These are phyloP conservation scores for Tiliqua scincoides DNA, from an alignment of 2,113 vertebrate genomes.

Conservation along the genomic window DNA sequence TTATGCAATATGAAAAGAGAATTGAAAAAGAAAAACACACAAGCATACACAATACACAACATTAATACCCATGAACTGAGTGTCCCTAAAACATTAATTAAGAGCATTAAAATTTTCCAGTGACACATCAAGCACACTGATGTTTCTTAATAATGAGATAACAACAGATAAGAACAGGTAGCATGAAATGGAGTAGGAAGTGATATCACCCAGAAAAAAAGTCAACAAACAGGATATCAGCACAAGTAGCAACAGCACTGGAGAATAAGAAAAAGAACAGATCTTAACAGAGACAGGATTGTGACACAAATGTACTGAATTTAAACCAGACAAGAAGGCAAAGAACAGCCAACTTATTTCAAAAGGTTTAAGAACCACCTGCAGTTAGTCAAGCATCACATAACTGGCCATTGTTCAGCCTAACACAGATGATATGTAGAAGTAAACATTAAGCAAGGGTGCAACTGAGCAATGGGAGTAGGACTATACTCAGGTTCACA, in stretches of 20 bases:
- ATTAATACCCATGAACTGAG: neutral
- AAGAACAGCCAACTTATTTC: neutral
- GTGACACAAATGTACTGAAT: neutral
- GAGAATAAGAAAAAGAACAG: slow-evolving; percentile 13
- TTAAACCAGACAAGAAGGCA: neutral
- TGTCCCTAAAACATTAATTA: slow-evolving; percentile 16
- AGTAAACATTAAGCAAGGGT: neutral
- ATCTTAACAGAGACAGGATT: neutral
- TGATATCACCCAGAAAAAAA: neutral
- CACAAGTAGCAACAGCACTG: neutral
- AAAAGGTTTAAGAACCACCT: neutral
- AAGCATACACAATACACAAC: neutral
- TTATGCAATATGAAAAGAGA: neutral
- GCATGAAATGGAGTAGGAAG: neutral
- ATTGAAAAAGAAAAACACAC: neutral
- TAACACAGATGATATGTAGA: neutral
- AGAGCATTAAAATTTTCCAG: neutral
- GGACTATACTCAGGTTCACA: neutral
- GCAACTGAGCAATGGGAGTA: neutral
- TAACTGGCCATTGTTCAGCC: neutral
- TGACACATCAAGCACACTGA: neutral
- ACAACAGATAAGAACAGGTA: neutral
- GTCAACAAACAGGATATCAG: slow-evolving; percentile 15
- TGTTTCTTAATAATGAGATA: neutral
- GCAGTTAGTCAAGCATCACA: neutral